Evolutionary conservation across 53 echinoderm and acorn worm species (phyloP), one percentile per base, ranked within the genome.

Genomic region (Holothuria leucospilota): DNA sequence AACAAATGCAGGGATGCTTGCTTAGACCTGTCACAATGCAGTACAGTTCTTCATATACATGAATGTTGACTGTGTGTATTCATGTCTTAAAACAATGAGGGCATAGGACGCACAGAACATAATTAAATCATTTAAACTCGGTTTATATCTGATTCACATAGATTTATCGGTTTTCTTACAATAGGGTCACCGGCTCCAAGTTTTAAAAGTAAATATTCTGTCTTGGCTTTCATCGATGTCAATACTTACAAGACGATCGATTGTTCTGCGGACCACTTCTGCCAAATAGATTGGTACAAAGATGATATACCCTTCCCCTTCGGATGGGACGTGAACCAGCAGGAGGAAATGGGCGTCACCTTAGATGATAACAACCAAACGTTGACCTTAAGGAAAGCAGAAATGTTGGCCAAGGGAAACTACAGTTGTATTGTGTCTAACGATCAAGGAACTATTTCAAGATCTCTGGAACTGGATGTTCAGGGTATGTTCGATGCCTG

Each of bases 191-290:
- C 18, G 4, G 6, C 56, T 56, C 80, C 80, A 8, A 38, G 2
- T 61, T 80, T 80, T 61, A 80, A 80, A 20, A 34, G 39, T 30
- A 20, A 27, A 1, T 80, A 30, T 29, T 80, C 80, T 5, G 52
- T 80, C 12, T 59, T 80, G 28, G 26, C 29, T 2, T 51, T 51
- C 80, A 80, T 80, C 59, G 80, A 80, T 18, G 80, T 60, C 9
- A 80, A 80, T 30, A 80, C 80, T 15, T 80, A 80, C 61, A 80
- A 80, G 23, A 34, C 13, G 61, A 80, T 80, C 5, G 80, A 80
- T 38, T 80, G 80, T 20, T 60, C 80, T 29, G 80, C 80, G 6
- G 60, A 80, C 5, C 4, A 80, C 18, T 51, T 21, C 18, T 28
- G 61, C 18, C 60, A 80, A 27, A 30, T 80, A 18, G 80, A 38